Base-by-base conservation (phyloP, 2,888 invertebrate genomes). In the Sisyra terminalis region DNA sequence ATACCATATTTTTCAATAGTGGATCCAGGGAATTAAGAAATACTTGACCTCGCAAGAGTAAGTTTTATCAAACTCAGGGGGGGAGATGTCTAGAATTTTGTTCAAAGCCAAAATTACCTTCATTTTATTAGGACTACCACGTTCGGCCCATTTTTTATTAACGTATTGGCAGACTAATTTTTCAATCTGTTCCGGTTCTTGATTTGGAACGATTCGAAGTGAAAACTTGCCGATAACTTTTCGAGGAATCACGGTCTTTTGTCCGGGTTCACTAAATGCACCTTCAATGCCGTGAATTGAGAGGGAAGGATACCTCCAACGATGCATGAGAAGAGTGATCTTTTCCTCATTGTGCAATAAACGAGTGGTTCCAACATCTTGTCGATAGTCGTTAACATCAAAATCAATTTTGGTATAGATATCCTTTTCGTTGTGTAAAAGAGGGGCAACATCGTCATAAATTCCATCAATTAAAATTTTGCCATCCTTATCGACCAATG, bases 201-300 rank as follows among this genome's bases (percentile, higher is more conserved):
- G 93, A 59, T 96, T 70, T 1, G 97, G 97, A n/a, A 98, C 97
- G 51, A 93, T 76, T 42, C 98, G 77, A 50, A 98, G 81, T 0
- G 96, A 96, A 66, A 98, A 98, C 64, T 98, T 98, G 15, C 96
- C 97, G 53, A 78, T 81, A 1, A 97, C 94, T 64, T 89, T 87
- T 37, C 80, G 73, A 0, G 90, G 90, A 53, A 92, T 96, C 0
- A 97, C 94, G 43, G 97, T 97, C 61, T 97, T 97, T 14, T 83
- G 80, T 10, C 97, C 97, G 1, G 85, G 73, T 49, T 88, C 94
- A 59, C 81, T 82, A 57, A 94, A 94, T 5, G 96, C 96, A 24
- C 79, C 94, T 67, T 97, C 92, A 55, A 96, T 87, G 32, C 94
- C 96, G 60, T 98, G 97, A 39, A 97, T 67, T 0, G 96, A 96